Base-by-base conservation (phyloP, 2,888 invertebrate genomes). In the Pammene fasciana region DNA sequence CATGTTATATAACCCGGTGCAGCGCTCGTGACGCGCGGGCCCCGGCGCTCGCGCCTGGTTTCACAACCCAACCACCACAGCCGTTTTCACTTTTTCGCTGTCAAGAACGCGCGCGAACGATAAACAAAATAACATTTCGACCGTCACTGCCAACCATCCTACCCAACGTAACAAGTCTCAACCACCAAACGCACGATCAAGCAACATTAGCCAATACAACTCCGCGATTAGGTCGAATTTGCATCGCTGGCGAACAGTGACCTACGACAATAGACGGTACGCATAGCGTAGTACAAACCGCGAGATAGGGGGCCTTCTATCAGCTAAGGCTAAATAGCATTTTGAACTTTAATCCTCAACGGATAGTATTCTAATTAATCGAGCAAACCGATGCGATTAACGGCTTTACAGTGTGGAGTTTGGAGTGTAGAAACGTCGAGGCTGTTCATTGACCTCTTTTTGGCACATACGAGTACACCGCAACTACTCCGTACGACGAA, bases 1-100 rank as follows among this genome's bases (percentile, higher is more conserved):
- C 55, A 62, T 72, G 62, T 70, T 68, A 65, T 65, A 70, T 65
- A 70, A 70, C 70, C 71, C 72, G 76, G 76, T 75, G 76, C 72
- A 72, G 72, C 73, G 82, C 75, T 74, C 80, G 80, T 84, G 73
- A 73, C 61, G 59, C 67, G 60, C 43, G 57, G 66, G 75, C 75
- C 72, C 75, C 73, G 62, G 75, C 85, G 80, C 78, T 82, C 79
- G 77, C 85, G 85, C 85, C 84, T 82, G 86, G 87, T 92, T 91
- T 90, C 92, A 87, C 90, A 92, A 92, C 86, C 77, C 88, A 88
- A 85, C 86, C 87, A 87, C 88, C 84, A 84, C 83, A 85, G 84
- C 85, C 89, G 92, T 92, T 92, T 92, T 92, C 92, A 92, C 92
- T 92, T 92, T 92, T 92, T 92, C 90, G 90, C 91, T 92, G 92